Evolutionary conservation across 1,140 invertebrate species (phyloP), one percentile per base, ranked within the genome.

Genomic region (Nephila pilipes): DNA sequence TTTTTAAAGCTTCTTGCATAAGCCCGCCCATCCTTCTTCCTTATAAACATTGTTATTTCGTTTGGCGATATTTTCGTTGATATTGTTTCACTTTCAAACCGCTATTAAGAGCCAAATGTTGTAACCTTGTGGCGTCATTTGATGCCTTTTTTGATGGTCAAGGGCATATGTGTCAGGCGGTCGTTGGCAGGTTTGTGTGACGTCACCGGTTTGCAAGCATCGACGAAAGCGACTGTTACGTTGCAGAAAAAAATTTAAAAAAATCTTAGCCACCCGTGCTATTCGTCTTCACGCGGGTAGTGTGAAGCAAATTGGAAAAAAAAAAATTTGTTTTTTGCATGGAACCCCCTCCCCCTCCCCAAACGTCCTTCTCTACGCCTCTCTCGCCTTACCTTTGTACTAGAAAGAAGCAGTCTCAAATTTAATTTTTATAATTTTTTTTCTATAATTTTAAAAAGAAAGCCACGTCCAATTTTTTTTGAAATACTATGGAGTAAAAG

Each of bases 81-180:
- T 75, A 75, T 32, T 75, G 69, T 55, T 83, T 83, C 81, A 54
- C 81, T 55, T 83, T 83, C 14, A 18, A 32, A 54, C n/a, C 16
- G 85, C 29, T 38, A 92, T 85, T 46, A 54, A 10, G 32, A 75
- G 90, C 90, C 90, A 92, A 92, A 92, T 60, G 60, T 69, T 36
- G 81, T n/a, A 75, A 75, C 57, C 54, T 12, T 63, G n/a, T 85
- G 25, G 57, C 36, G 57, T 92, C 79, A 29, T 54, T 32, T 69
- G 75, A 25, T 69, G 32, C 14, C n/a, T 75, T 69, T 38, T 91
- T 85, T 85, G 91, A 93, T 93, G 91, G 91, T 93, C 91, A 93
- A 93, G 91, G 91, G 83, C 85, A 93, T 93, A 87, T 93, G 81
- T 93, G 91, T 93, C 91, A 93, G 91, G 58, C 91, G 91, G 91